Conservation (phyloP, 1,140 invertebrate genomes). For the Thaumatotibia leucotreta region DNA sequence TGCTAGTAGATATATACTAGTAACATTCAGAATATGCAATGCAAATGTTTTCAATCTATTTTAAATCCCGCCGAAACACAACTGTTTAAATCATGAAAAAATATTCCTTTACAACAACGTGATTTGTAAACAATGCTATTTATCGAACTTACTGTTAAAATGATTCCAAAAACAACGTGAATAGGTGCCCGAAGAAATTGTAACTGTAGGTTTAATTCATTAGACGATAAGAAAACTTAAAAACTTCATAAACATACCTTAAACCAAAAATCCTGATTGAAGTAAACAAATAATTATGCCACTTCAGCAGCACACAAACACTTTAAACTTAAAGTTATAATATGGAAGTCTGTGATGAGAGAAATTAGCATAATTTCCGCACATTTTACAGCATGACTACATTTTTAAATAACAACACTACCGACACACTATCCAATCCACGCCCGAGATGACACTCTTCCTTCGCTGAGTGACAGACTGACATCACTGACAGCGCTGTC, state of each 20-base stretch:
- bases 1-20: no score
- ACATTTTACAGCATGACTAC: conserved; percentile 44
- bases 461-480: not conserved
- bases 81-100: not conserved
- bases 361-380: conserved; percentile 35
- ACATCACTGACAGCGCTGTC: conserved; percentile 17
- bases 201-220: not conserved
- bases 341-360: conserved; percentile 32
- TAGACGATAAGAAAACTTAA: not conserved
- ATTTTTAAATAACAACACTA: conserved; percentile 42
- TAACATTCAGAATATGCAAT: no score
- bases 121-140: not conserved
- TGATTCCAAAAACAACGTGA: not conserved
- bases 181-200: not conserved
- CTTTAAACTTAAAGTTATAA: conserved; percentile 31
- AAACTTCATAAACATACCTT: not conserved
- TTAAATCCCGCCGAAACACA: not conserved
- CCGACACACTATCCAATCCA: conserved; percentile 27
- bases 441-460: conserved; percentile 35
- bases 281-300: conserved; percentile 20
- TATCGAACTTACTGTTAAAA: not conserved
- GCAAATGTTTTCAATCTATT: no score
- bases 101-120: not conserved
- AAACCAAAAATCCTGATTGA: not conserved
- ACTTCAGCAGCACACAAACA: conserved; percentile 35